Percentiles rank a stretch among this genome's conserved stretches.
phyloP scores from a whole-genome alignment of 2,888 invertebrate genomes.

The Boloria euphrosyne region DNA sequence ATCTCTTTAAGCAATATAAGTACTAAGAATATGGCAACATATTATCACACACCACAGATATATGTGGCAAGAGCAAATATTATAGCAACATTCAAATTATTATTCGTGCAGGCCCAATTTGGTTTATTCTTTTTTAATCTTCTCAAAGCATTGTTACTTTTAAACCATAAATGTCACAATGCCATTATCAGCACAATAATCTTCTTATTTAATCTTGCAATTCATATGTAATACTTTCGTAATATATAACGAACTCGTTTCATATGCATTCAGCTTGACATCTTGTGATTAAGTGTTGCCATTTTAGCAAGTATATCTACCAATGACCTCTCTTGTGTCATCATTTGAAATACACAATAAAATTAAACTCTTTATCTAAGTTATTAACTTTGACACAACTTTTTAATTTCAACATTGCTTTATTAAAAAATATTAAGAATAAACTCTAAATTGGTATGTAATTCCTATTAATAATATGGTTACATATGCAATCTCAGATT shows the following conservation, averaged over 20 bases:
- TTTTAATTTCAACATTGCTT: background rate
- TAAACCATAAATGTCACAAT: conserved; percentile 31
- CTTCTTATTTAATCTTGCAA: conserved; percentile 46
- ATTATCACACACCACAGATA: background rate
- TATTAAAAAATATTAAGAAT: background rate
- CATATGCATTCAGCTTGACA: conserved; percentile 52
- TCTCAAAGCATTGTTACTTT: conserved; percentile 27
- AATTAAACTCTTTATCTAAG: conserved; percentile 13
- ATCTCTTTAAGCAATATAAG: too few species aligned
- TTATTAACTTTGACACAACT: background rate
- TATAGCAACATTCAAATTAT: background rate
- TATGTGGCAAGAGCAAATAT: background rate
- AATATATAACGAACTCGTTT: conserved; percentile 52
- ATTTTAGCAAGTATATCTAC: conserved; percentile 52
- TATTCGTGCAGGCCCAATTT: conserved; percentile 1
- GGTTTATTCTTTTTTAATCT: conserved; percentile 27
- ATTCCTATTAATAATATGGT: too few species aligned
- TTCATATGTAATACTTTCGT: conserved; percentile 48
- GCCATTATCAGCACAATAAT: conserved; percentile 44
- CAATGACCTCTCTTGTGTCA: conserved; percentile 25
- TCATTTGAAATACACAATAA: conserved; percentile 30
- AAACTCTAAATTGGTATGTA: too few species aligned
- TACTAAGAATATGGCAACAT: too few species aligned
- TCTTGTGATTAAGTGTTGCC: conserved; percentile 61
- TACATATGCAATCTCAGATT: too few species aligned